Base-by-base conservation (phyloP, 2,888 invertebrate genomes). In the Apoda limacodes region DNA sequence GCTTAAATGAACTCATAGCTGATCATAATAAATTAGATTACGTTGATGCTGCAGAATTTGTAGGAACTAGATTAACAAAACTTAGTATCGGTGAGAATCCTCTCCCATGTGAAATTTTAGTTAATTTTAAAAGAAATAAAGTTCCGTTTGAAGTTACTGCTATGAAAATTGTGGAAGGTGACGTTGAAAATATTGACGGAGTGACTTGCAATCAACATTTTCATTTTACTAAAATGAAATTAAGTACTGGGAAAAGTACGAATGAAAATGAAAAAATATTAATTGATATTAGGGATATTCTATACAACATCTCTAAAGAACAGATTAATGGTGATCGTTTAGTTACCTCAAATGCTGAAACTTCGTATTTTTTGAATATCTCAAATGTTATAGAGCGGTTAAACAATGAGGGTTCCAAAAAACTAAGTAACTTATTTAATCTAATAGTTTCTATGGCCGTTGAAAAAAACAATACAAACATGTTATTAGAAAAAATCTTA, bases 81-180 rank as follows among this genome's bases (percentile, higher is more conserved):
- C 47, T 74, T 5, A 74, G 72, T 39, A 67, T 74, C 27, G 71
- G 72, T 3, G 59, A 54, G 13, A 74, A 74, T 48, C 69, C 63
- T n/a, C 38, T 74, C 25, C 46, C 69, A 1, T 72, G 72, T 35
- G 52, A 55, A 22, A 25, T 48, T 20, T 37, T 72, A 22, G 49
- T 59, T 0, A 57, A 51, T 30, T 45, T 67, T 1, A 47, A 50
- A 22, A 52, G 50, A 32, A 24, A 19, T 20, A 13, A 14, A 3
- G 5, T 32, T n/a, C 13, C 37, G 2, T 55, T 58, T 40, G 25
- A 35, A 19, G 48, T 69, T 19, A 61, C 63, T 13, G 54, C 66
- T 12, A 39, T 55, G 5, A 50, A 31, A 28, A 17, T 46, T 20
- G 46, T 59, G 29, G 52, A 56, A 30, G 43, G 38, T 11, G 42